These are phyloP conservation scores for Amyelois transitella DNA, from an alignment of 1,140 invertebrate genomes.

Conservation along the genomic window DNA sequence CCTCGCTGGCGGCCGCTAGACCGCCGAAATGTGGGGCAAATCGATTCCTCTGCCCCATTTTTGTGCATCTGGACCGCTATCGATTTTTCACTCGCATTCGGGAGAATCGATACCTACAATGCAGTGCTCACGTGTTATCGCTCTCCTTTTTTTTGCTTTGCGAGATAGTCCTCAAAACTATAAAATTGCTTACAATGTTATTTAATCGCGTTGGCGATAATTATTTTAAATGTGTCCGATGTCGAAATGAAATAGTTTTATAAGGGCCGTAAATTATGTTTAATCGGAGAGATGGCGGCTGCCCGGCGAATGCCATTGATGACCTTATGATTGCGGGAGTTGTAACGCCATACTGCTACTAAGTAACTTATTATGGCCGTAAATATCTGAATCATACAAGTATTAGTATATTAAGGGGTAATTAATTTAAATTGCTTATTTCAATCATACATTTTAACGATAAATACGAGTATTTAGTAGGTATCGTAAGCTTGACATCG, in stretches of 20 bases:
- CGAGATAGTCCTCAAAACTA: conserved; percentile 2
- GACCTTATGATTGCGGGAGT: conserved; percentile 1
- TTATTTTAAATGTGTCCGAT: conserved; percentile 47
- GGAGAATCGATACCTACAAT: conserved; percentile 34
- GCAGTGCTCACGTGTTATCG: neutral
- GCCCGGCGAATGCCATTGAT: conserved; percentile 4
- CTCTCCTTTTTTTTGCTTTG: neutral
- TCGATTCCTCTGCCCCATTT: conserved; percentile 71
- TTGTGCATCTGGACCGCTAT: conserved; percentile 72
- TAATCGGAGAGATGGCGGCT: conserved; percentile 35
- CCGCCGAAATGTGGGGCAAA: conserved; percentile 71
- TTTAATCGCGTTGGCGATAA: conserved; percentile 49
- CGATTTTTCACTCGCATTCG: conserved; percentile 51
- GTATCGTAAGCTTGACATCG: too few species aligned
- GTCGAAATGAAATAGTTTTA: conserved; percentile 57
- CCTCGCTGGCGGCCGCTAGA: conserved; percentile 64
- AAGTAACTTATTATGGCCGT: conserved; percentile 2
- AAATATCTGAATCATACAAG: too few species aligned
- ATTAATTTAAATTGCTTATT: too few species aligned
- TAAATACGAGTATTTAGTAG: too few species aligned
- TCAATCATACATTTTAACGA: too few species aligned
- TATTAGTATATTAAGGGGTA: too few species aligned
- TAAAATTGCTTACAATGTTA: conserved; percentile 42
- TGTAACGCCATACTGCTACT: conserved; percentile 8
- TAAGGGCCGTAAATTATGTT: conserved; percentile 57